A percentile compares a stretch with the other conserved stretches of the same genome.
These are phyloP conservation scores for Tipula lateralis DNA, from an alignment of 2,888 invertebrate genomes.

Conservation along the genomic window DNA sequence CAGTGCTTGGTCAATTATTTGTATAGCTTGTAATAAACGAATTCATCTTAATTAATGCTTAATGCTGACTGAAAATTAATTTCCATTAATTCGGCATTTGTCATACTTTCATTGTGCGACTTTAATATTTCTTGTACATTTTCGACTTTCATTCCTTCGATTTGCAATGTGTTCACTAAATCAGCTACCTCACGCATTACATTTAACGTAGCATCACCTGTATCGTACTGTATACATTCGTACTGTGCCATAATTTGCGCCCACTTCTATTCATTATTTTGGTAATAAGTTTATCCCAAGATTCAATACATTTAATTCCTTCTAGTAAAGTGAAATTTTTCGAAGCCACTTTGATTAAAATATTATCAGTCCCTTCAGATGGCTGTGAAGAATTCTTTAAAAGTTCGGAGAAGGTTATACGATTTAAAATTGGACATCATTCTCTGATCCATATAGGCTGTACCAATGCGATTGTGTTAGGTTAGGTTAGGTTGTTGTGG, in stretches of 20 bases:
- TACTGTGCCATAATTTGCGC: constrained; percentile 20
- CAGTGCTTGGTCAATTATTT: not conserved
- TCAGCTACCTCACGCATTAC: constrained; percentile 35
- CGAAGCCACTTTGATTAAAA: constrained; percentile 6
- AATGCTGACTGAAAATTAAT: not conserved
- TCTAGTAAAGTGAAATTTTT: not conserved
- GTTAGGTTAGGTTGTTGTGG: too few relatives aligned
- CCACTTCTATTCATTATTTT: constrained; percentile 30
- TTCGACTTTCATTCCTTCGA: not conserved
- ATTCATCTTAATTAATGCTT: not conserved
- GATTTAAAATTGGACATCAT: not conserved
- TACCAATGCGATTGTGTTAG: not conserved
- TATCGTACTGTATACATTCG: not conserved
- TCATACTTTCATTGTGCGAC: constrained; percentile 35
- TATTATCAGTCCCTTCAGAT: constrained; percentile 4
- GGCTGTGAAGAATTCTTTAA: constrained; percentile 35
- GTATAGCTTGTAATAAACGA: not conserved
- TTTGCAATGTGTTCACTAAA: constrained; percentile 33
- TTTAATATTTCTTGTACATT: constrained; percentile 35
- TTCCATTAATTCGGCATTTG: constrained; percentile 35
- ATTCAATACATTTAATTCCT: constrained; percentile 36
- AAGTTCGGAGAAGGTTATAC: constrained; percentile 36
- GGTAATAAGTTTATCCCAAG: constrained; percentile 34
- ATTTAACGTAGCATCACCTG: constrained; percentile 33
- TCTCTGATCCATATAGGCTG: constrained; percentile 25